Evolutionary conservation across 2,113 vertebrate species (phyloP).

Genomic region (Oncorhynchus gorbuscha): DNA sequence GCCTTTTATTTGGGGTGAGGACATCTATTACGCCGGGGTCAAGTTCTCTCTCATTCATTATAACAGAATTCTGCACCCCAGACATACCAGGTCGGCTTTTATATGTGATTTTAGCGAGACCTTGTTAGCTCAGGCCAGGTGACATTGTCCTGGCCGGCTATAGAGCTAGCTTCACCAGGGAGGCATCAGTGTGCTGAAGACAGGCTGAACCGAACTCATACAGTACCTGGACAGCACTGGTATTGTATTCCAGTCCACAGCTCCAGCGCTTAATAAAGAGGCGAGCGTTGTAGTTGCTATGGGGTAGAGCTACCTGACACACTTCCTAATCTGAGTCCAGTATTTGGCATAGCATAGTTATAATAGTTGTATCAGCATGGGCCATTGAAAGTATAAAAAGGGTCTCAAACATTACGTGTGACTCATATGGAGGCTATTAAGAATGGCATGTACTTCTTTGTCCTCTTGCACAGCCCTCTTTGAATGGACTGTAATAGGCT

Average conservation of each 20-base stretch:
- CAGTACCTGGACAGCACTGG: background rate
- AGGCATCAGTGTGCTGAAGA: background rate
- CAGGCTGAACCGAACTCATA: background rate
- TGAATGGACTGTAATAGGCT: too few relatives aligned
- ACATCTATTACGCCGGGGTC: constrained; percentile 24
- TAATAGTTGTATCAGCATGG: too few relatives aligned
- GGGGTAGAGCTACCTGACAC: too few relatives aligned
- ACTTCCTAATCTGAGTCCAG: too few relatives aligned
- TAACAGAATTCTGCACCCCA: constrained; percentile 17
- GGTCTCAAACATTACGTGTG: too few relatives aligned
- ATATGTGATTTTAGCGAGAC: constrained; percentile 22
- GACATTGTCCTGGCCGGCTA: background rate
- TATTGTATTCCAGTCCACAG: background rate
- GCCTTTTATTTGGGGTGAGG: constrained; percentile 13
- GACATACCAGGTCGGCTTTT: constrained; percentile 19
- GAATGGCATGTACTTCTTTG: too few relatives aligned
- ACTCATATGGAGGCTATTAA: too few relatives aligned
- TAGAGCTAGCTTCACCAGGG: background rate
- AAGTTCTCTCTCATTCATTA: constrained; percentile 27
- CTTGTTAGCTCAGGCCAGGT: constrained; percentile 2
- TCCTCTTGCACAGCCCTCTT: too few relatives aligned
- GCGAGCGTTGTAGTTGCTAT: too few relatives aligned
- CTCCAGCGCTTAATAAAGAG: background rate
- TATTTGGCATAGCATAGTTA: too few relatives aligned
- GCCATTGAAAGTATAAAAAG: too few relatives aligned